A percentile compares a stretch with the other conserved stretches of the same genome.
Evolutionary conservation across 2,113 vertebrate genomes (phyloP).

Genomic region (Thryonomys swinderianus): DNA sequence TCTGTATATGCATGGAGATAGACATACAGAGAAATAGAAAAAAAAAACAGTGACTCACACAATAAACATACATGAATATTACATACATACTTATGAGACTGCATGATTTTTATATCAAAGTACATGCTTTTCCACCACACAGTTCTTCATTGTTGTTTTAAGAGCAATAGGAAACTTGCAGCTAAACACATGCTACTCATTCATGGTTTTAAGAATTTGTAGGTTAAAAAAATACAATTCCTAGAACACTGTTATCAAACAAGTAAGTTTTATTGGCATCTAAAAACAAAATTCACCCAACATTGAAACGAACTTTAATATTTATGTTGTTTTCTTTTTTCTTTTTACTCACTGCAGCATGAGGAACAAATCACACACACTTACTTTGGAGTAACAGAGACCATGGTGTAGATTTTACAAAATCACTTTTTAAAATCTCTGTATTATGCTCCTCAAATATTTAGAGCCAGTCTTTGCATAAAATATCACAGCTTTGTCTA

Average conservation of each 20-base stretch:
- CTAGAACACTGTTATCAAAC: constrained; percentile 99
- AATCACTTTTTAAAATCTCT: constrained; percentile 89
- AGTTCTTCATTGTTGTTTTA: constrained; percentile 85
- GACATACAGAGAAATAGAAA: constrained; percentile 82
- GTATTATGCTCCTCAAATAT: constrained; percentile 89
- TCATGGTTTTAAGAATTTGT: constrained; percentile 86
- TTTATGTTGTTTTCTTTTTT: constrained; percentile 80
- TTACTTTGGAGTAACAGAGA: constrained; percentile 97
- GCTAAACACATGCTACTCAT: constrained; percentile 83
- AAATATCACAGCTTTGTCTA: constrained; percentile 91
- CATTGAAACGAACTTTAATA: constrained; percentile 93
- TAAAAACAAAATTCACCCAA: constrained; percentile 98
- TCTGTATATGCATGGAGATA: constrained; percentile 84
- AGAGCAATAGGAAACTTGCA: constrained; percentile 83
- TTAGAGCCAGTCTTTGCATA: constrained; percentile 87
- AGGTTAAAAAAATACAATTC: constrained; percentile 96
- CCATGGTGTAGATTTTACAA: constrained; percentile 92
- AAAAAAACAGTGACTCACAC: constrained; percentile 84
- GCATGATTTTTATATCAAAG: constrained; percentile 82
- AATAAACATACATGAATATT: constrained; percentile 81
- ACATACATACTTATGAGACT: constrained; percentile 83
- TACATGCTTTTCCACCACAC: constrained; percentile 82
- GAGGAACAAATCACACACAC: constrained; percentile 98
- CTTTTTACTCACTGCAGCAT: constrained; percentile 92
- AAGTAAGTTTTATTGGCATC: constrained; percentile 99